Percentiles rank a stretch among this genome's conserved stretches.
Evolutionary conservation across 2,113 vertebrate species (phyloP).

Genomic region (Myocastor coypus): DNA sequence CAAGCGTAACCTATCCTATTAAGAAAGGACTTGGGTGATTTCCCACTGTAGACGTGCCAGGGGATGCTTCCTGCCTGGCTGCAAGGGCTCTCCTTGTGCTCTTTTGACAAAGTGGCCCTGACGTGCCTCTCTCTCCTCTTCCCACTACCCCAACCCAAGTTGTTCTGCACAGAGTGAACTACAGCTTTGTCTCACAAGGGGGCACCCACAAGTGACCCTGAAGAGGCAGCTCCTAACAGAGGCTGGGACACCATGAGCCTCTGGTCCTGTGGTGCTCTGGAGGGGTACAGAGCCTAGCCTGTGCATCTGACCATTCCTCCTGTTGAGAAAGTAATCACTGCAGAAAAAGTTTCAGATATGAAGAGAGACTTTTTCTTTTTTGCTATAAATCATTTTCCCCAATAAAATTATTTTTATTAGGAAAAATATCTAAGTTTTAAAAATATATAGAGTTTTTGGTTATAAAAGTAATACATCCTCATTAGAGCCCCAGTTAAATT

Average conservation of each 20-base stretch:
- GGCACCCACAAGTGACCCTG: neutral
- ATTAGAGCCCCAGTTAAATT: conserved; percentile 44
- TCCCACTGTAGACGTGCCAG: neutral
- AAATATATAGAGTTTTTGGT: conserved; percentile 24
- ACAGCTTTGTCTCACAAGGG: neutral
- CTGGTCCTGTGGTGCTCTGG: neutral
- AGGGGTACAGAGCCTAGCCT: too few species aligned
- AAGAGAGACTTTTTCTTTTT: neutral
- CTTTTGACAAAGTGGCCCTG: rapidly evolving
- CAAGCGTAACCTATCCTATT: rapidly evolving
- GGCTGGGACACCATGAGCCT: neutral
- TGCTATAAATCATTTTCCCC: conserved; percentile 5
- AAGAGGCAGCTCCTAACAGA: neutral
- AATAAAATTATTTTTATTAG: conserved; percentile 52
- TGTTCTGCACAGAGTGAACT: neutral
- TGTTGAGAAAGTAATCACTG: neutral
- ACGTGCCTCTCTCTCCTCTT: neutral
- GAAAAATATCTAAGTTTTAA: conserved; percentile 11
- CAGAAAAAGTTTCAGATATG: neutral
- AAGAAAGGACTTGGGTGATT: neutral
- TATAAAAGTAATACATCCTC: conserved; percentile 34
- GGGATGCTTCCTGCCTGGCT: neutral
- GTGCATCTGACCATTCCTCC: neutral
- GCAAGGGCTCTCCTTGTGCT: neutral
- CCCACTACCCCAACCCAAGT: neutral